These are phyloP conservation scores for Lytechinus pictus DNA, from an alignment of 35 echinoderm and acorn worm species.

Conservation along the genomic window DNA sequence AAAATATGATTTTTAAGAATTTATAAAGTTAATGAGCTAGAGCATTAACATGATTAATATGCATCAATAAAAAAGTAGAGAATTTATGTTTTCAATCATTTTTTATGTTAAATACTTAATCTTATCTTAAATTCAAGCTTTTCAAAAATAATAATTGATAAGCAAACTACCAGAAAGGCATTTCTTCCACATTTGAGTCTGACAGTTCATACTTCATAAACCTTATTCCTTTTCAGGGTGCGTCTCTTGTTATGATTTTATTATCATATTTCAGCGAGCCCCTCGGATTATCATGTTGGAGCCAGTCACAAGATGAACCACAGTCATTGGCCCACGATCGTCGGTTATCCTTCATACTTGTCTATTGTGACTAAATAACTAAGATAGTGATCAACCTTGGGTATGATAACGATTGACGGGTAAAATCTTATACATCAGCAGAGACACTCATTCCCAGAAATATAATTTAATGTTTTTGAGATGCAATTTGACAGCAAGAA, in stretches of 20 bases:
- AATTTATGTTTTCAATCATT: no score
- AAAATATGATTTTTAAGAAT: no score
- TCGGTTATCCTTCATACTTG: neutral
- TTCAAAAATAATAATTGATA: no score
- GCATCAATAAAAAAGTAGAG: no score
- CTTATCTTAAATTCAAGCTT: no score
- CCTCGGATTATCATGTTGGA: neutral
- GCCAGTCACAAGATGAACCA: neutral
- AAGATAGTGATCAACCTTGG: neutral
- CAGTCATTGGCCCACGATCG: neutral
- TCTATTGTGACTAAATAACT: neutral
- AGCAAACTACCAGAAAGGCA: no score
- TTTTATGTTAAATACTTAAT: no score
- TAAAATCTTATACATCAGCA: neutral
- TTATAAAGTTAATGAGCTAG: no score
- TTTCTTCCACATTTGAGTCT: no score
- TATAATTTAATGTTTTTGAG: neutral
- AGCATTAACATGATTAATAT: no score
- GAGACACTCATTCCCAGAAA: neutral
- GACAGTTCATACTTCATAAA: neutral
- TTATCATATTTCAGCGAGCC: neutral
- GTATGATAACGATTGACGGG: neutral
- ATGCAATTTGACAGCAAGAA: neutral
- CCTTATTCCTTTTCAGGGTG: neutral
- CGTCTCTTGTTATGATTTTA: neutral